Evolutionary conservation across 2,888 invertebrate species (phyloP).

Genomic region (Rhagonycha fulva): DNA sequence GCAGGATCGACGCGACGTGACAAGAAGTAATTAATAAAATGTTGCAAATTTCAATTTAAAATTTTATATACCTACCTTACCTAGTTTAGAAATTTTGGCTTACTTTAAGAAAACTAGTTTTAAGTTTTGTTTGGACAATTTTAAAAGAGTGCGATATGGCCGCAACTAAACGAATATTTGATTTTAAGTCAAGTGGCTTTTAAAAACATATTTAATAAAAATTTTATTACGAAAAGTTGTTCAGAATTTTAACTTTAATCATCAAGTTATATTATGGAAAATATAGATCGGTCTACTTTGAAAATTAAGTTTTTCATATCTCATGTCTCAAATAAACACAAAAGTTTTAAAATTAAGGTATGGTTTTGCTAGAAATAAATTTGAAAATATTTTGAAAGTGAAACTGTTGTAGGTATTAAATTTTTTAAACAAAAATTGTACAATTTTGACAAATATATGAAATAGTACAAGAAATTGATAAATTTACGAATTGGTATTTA

Average conservation of each 20-base stretch:
- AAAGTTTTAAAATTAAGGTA: neutral
- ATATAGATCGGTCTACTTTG: neutral
- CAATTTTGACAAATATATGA: too few relatives aligned
- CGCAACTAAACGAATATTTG: neutral
- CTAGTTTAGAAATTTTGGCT: neutral
- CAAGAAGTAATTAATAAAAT: neutral
- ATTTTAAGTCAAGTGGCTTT: neutral
- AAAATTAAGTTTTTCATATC: neutral
- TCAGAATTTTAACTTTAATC: neutral
- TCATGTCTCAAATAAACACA: neutral
- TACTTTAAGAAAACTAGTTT: neutral
- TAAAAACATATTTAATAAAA: neutral
- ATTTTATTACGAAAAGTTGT: neutral
- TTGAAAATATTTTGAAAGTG: too few relatives aligned
- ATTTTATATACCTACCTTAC: neutral
- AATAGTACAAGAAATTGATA: too few relatives aligned
- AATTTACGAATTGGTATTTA: too few relatives aligned
- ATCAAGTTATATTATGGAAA: neutral
- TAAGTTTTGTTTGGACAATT: neutral
- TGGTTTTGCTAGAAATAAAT: neutral
- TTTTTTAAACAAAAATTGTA: too few relatives aligned
- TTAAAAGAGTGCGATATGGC: neutral
- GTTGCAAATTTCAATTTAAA: neutral
- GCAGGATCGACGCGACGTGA: neutral
- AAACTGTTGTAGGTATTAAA: too few relatives aligned